A percentile compares a stretch with the other conserved stretches of the same genome.
Evolutionary conservation across 2,797 vertebrate species (phyloP).

Genomic region (Champsocephalus esox): DNA sequence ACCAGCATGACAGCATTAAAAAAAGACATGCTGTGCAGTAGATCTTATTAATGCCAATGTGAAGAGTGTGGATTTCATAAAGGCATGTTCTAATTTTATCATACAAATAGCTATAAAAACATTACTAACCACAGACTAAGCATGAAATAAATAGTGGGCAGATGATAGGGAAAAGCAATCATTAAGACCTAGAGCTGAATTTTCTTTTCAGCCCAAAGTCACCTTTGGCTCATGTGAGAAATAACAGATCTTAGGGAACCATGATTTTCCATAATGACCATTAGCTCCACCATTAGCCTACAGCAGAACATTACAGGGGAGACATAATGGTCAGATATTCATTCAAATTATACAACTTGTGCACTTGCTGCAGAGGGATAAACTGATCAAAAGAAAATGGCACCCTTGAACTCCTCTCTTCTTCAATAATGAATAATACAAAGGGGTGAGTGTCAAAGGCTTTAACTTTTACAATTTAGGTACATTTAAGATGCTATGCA

Average conservation of each 20-base stretch:
- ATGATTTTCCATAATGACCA: constrained; percentile 9
- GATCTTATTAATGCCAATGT: too few species aligned
- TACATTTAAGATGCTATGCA: too few species aligned
- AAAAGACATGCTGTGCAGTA: too few species aligned
- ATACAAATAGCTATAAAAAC: background rate
- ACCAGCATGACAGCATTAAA: too few species aligned
- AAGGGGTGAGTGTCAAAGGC: background rate
- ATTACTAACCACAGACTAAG: background rate
- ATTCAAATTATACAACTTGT: constrained; percentile 28
- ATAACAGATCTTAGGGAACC: background rate
- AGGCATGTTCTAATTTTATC: background rate
- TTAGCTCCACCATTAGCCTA: background rate
- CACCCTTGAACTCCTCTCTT: background rate
- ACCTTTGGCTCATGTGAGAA: background rate
- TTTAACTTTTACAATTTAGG: too few species aligned
- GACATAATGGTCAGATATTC: background rate
- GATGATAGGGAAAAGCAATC: background rate
- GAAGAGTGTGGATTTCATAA: too few species aligned
- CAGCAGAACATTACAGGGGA: background rate
- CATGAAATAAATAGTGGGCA: background rate
- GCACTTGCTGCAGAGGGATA: background rate
- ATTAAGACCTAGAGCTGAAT: background rate
- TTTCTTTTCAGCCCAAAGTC: constrained; percentile 9
- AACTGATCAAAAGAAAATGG: background rate
- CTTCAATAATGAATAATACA: background rate